A percentile compares a stretch with the other conserved stretches of the same genome.
phyloP scores from a whole-genome alignment of 1,140 invertebrate species.

The Brachionus calyciflorus region DNA sequence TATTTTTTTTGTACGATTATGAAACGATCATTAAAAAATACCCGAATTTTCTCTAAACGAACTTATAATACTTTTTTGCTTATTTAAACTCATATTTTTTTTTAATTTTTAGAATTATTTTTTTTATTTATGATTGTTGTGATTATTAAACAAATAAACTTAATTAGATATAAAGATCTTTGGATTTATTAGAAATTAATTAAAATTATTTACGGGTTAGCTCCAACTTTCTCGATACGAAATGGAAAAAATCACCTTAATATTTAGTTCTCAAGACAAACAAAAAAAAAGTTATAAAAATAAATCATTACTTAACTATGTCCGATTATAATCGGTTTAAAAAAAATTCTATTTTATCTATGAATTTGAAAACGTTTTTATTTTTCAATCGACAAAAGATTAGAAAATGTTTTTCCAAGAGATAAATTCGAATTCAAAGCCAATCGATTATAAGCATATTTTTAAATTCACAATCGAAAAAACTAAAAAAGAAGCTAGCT shows the following conservation, averaged over 20 bases:
- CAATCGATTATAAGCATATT: no score
- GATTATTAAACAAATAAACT: constrained; percentile 13
- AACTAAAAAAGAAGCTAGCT: neutral
- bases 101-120: no score
- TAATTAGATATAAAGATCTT: constrained; percentile 4
- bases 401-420: constrained; percentile 12
- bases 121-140: no score
- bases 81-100: no score
- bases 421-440: constrained; percentile 1
- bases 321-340: constrained; percentile 7
- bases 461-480: constrained; percentile 7
- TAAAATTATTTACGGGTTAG: constrained; percentile 6
- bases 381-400: no score
- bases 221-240: no score
- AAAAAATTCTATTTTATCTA: neutral
- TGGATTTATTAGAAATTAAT: constrained; percentile 18
- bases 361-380: neutral
- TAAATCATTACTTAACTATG: constrained; percentile 7
- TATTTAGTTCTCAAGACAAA: neutral
- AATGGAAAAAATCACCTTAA: no score
- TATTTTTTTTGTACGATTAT: neutral
- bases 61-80: no score
- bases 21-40: neutral
- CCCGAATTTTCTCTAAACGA: no score
- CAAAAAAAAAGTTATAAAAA: constrained; percentile 11